Base-by-base conservation (phyloP, 1,140 invertebrate species). In the Brachionus paranguensis region DNA sequence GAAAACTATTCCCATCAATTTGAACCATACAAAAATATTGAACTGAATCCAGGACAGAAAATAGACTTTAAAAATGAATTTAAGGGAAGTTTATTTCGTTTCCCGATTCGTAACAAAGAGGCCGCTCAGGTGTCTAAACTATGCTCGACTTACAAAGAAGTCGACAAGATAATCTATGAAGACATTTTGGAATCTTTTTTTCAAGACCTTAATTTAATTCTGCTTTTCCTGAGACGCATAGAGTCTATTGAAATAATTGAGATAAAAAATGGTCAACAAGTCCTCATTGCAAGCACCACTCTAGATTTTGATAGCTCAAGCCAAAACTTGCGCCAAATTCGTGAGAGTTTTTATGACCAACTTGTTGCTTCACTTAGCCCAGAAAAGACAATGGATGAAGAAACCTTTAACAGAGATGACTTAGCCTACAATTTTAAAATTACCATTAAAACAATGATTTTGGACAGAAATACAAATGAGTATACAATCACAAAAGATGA, bases 51-150 rank as follows among this genome's bases (percentile, higher is more conserved):
- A 7, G 45, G 47, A 27, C 24, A 17, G 1, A 76, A 76, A 50
- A 27, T 76, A 14, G 72, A 76, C 45, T 76, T 76, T 47, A 76
- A 50, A 76, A 76, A 76, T 76, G 72, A 76, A n/a, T 76, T 76
- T 29, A 76, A 76, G 11, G 79, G 79, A 45, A 85, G 84, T n/a
- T 68, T 85, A 45, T 85, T 85, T 33, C 78, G 85, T 12, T 85
- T 85, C 70, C 85, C 85, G 5, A 37, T 85, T 11, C 45, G 85
- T 12, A 72, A 53, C 3, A 53, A 37, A 43, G 60, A 84, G 11
- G 87, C 88, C 65, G 86, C 87, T 12, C n/a, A 65, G n/a, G 53
- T 47, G 10, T 85, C 84, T 29, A 50, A 76, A 47, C 33, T 85
- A 4, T 78, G 55, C 20, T 50, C 55, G 14, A 43, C 8, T 17